phyloP scores from a whole-genome alignment of 2,797 vertebrate species.

The Phrynocephalus vlangalii region DNA sequence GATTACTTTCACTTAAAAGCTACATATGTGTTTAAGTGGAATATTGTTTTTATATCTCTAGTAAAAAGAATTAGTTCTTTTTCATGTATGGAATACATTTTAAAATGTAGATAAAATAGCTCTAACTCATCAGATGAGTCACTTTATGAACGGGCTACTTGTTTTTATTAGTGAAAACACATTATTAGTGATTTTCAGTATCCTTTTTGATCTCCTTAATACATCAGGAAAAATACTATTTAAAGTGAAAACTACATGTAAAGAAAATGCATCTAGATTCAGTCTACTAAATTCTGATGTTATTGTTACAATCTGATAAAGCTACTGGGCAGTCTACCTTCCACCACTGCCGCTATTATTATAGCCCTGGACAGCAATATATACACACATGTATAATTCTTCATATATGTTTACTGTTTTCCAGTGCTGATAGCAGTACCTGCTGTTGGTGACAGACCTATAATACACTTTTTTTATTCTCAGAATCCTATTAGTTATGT shows the following conservation, averaged over 20 bases:
- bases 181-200: conserved; percentile 55
- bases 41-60: conserved; percentile 52
- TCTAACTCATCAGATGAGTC: conserved; percentile 36
- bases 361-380: conserved; percentile 64
- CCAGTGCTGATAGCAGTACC: conserved; percentile 81
- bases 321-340: conserved; percentile 79
- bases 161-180: conserved; percentile 42
- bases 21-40: neutral
- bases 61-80: conserved; percentile 59
- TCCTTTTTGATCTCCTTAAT: conserved; percentile 44
- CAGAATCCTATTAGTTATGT: no score
- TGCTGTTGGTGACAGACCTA: conserved; percentile 55
- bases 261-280: conserved; percentile 45
- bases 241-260: conserved; percentile 34
- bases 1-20: conserved; percentile 9
- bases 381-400: conserved; percentile 53
- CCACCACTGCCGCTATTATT: conserved; percentile 82
- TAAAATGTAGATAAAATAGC: neutral
- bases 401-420: conserved; percentile 64
- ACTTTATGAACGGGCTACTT: conserved; percentile 50
- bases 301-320: conserved; percentile 61
- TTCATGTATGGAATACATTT: conserved; percentile 48
- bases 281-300: conserved; percentile 53
- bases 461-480: neutral
- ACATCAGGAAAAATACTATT: neutral